These are phyloP conservation scores for Melanotus villosus DNA, from an alignment of 2,888 invertebrate genomes.

Conservation along the genomic window DNA sequence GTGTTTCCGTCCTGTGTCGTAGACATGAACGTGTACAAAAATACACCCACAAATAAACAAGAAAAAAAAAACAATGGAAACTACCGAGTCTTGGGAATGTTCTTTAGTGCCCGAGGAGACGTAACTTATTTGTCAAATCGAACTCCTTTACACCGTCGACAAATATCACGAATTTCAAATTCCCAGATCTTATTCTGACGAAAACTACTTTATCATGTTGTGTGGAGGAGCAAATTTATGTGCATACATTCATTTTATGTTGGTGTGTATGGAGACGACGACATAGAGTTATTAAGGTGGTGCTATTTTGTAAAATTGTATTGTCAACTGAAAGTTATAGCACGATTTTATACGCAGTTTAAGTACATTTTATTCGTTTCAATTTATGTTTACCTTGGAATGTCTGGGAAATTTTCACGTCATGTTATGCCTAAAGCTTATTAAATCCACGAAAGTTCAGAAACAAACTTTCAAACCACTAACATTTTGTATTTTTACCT, in stretches of 20 bases:
- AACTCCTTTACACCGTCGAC: conserved; percentile 50
- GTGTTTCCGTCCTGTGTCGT: conserved; percentile 50
- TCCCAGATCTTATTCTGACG: conserved; percentile 42
- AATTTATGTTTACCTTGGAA: background rate
- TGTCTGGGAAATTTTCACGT: background rate
- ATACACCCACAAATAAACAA: conserved; percentile 46
- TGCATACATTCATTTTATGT: conserved; percentile 47
- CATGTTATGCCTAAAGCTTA: too few relatives aligned
- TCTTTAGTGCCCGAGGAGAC: conserved; percentile 24
- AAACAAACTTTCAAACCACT: too few relatives aligned
- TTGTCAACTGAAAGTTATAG: conserved; percentile 40
- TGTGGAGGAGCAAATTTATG: conserved; percentile 49
- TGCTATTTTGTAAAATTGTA: conserved; percentile 42
- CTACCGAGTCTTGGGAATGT: background rate
- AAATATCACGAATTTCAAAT: conserved; percentile 46
- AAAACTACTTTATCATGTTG: conserved; percentile 50
- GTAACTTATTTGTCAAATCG: conserved; percentile 52
- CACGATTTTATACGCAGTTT: conserved; percentile 21
- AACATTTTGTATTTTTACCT: too few relatives aligned
- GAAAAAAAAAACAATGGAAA: conserved; percentile 26
- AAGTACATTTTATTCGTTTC: conserved; percentile 15
- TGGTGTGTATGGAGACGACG: conserved; percentile 31
- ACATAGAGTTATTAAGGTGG: conserved; percentile 38
- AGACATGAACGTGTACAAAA: conserved; percentile 46
- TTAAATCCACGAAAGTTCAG: too few relatives aligned